Percentiles rank a stretch among this genome's conserved stretches.
phyloP scores from a whole-genome alignment of 2,113 vertebrate species.

The Marmota monax region DNA sequence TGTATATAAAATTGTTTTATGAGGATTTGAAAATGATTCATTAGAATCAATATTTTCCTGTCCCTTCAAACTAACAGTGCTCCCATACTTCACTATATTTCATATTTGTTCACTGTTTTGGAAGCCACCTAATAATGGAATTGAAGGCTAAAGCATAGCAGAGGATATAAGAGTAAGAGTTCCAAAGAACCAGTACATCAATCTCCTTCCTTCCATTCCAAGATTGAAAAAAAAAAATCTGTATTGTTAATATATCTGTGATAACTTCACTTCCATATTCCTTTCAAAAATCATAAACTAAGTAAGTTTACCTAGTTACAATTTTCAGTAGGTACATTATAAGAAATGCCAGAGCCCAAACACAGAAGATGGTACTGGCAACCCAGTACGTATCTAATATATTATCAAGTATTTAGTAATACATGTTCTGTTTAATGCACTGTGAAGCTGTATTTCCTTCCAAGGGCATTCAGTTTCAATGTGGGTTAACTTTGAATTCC shows the following conservation, averaged over 20 bases:
- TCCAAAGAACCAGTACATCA: conserved; percentile 5
- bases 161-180: conserved; percentile 4
- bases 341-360: conserved; percentile 19
- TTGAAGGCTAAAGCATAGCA: conserved; percentile 2
- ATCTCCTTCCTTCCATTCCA: conserved; percentile 8
- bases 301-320: conserved; percentile 43
- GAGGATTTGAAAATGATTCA: conserved; percentile 61
- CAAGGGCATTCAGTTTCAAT: conserved; percentile 42
- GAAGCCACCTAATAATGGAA: conserved; percentile 53
- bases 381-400: background rate
- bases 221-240: conserved; percentile 55
- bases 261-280: background rate
- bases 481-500: conserved; percentile 63
- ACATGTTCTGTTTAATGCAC: conserved; percentile 28
- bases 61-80: background rate
- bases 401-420: conserved; percentile 61
- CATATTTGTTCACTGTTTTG: conserved; percentile 38
- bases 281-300: conserved; percentile 28
- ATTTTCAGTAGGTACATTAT: conserved; percentile 22
- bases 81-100: conserved; percentile 42
- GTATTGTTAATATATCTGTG: background rate
- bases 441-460: conserved; percentile 48
- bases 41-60: conserved; percentile 42
- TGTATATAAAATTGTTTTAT: conserved; percentile 55
- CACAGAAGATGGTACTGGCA: conserved; percentile 15